A percentile compares a stretch with the other conserved stretches of the same genome.
Evolutionary conservation across 2,797 vertebrate species (phyloP).

Genomic region (Spatula clypeata): DNA sequence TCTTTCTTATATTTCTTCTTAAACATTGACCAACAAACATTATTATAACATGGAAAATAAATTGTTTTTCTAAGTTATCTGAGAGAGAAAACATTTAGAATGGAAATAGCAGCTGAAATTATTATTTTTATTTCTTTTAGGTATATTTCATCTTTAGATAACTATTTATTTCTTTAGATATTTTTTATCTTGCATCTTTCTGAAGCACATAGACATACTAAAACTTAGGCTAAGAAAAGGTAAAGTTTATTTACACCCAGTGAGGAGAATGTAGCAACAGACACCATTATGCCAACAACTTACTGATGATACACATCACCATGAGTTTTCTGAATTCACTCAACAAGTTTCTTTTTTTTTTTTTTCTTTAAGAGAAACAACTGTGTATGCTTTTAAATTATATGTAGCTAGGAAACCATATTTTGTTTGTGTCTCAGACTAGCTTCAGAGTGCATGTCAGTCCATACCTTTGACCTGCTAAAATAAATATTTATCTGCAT

Average conservation of each 20-base stretch:
- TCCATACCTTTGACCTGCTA: background rate
- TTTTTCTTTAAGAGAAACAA: background rate
- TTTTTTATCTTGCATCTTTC: background rate
- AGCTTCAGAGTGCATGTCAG: background rate
- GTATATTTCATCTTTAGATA: too few species aligned
- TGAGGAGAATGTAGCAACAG: background rate
- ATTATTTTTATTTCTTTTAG: too few species aligned
- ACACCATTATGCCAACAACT: background rate
- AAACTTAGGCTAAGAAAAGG: background rate
- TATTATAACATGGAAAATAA: background rate
- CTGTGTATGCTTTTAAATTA: background rate
- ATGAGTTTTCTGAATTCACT: background rate
- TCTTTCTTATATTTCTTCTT: background rate
- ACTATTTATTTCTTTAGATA: background rate
- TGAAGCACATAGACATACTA: background rate
- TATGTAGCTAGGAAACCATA: background rate
- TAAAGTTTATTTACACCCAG: background rate
- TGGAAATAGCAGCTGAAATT: background rate
- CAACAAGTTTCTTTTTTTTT: background rate
- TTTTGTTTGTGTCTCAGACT: background rate
- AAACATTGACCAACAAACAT: background rate
- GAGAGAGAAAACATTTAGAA: background rate
- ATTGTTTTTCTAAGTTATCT: background rate
- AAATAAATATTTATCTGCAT: background rate
- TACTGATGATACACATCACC: background rate